phyloP scores from a whole-genome alignment of 2,797 vertebrate species.

The Salmo trutta region DNA sequence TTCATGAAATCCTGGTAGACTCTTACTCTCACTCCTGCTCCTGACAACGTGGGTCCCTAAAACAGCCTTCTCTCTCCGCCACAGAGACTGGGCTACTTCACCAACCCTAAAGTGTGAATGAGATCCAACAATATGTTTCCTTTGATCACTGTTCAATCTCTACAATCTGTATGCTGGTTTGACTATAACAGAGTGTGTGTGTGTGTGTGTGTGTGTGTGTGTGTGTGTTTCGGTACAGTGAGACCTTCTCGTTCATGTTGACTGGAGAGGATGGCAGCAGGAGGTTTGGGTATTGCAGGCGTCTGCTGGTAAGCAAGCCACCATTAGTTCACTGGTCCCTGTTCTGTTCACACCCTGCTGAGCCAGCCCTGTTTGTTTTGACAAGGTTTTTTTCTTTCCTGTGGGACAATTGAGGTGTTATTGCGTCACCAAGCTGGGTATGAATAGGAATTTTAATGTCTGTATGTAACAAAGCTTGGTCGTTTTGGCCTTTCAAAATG shows the following conservation, averaged over 20 bases:
- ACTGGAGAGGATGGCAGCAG: constrained; percentile 97
- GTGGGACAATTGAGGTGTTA: constrained; percentile 18
- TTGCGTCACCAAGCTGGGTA: constrained; percentile 37
- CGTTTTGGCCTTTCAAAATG: constrained; percentile 24
- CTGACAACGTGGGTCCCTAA: no score
- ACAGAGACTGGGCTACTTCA: constrained; percentile 3
- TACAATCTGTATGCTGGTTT: not conserved
- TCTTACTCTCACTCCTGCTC: constrained; percentile 4
- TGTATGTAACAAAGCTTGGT: constrained; percentile 17
- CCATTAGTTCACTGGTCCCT: constrained; percentile 21
- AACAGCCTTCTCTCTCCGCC: constrained; percentile 20
- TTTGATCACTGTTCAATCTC: constrained; percentile 17
- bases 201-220: constrained; percentile 3
- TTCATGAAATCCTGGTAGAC: not conserved
- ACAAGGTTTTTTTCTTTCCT: constrained; percentile 57
- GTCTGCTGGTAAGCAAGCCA: constrained; percentile 87
- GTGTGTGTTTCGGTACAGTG: constrained; percentile 75
- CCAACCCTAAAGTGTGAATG: constrained; percentile 5
- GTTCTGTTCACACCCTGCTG: constrained; percentile 36
- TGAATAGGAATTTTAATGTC: constrained; percentile 43
- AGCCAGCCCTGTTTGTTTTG: constrained; percentile 56
- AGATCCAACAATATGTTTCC: constrained; percentile 17
- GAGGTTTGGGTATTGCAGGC: constrained; percentile 96
- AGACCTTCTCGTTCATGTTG: constrained; percentile 99
- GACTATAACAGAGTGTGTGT: not conserved